Evolutionary conservation across 2,888 invertebrate genomes (phyloP).

Genomic region (Germaria angustata): DNA sequence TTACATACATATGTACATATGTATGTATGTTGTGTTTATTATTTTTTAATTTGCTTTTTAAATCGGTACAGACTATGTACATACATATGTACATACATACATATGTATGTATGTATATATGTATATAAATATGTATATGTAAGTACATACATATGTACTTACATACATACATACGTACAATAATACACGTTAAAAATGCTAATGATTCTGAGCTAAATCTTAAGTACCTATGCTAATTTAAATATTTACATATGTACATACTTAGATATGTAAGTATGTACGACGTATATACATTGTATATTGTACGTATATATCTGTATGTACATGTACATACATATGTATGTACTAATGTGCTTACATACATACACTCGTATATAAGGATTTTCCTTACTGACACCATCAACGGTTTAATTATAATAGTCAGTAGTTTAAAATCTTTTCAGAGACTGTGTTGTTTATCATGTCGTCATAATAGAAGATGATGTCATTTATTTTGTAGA

Average conservation of each 20-base stretch:
- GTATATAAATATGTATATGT: background rate
- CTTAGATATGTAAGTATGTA: background rate
- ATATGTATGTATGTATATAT: background rate
- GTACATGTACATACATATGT: background rate
- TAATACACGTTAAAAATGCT: too few species aligned
- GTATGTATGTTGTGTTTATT: too few species aligned
- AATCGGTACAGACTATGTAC: too few species aligned
- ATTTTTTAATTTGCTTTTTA: too few species aligned
- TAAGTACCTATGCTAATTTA: background rate
- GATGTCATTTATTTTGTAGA: constrained; percentile 54
- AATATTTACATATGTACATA: background rate
- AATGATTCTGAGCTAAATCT: too few species aligned
- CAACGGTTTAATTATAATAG: background rate
- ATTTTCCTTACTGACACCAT: background rate
- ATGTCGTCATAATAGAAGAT: constrained; percentile 27
- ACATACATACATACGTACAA: background rate
- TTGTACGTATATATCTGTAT: background rate
- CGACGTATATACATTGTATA: too few species aligned
- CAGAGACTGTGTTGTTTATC: constrained; percentile 9
- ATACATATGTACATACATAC: background rate
- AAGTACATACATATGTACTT: background rate
- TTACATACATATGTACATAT: background rate
- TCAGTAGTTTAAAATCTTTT: background rate
- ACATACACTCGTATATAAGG: background rate
- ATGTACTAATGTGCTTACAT: background rate